A percentile compares a stretch with the other conserved stretches of the same genome.
These are phyloP conservation scores for Apodemia hepburni DNA, from an alignment of 2,888 invertebrate genomes.

Conservation along the genomic window DNA sequence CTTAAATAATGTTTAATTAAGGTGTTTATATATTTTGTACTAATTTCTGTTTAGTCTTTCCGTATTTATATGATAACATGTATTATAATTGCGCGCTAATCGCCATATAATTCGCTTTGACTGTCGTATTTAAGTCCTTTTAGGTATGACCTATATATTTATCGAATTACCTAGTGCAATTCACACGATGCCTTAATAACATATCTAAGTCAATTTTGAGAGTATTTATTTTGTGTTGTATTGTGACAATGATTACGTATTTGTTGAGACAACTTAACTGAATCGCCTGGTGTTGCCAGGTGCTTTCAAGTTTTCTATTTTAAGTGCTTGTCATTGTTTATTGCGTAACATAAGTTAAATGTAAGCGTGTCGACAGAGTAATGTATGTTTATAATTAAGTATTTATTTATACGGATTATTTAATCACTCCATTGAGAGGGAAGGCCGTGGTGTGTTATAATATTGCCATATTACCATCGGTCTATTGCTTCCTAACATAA, in stretches of 20 bases:
- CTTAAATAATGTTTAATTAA: slow-evolving; percentile 54
- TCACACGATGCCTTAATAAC: slow-evolving; percentile 80
- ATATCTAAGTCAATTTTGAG: slow-evolving; percentile 78
- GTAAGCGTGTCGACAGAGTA: slow-evolving; percentile 69
- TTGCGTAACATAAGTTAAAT: slow-evolving; percentile 60
- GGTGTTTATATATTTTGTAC: slow-evolving; percentile 75
- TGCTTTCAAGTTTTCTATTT: slow-evolving; percentile 39
- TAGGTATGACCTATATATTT: slow-evolving; percentile 48
- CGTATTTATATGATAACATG: slow-evolving; percentile 41
- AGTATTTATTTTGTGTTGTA: slow-evolving; percentile 54
- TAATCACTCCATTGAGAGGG: slow-evolving; percentile 15
- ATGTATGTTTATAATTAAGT: slow-evolving; percentile 66
- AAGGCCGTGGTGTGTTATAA: slow-evolving; percentile 34
- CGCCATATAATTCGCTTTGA: slow-evolving; percentile 74
- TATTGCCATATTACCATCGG: slow-evolving; percentile 53
- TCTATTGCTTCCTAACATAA: slow-evolving; percentile 60
- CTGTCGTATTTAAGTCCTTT: slow-evolving; percentile 70
- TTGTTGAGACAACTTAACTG: slow-evolving; percentile 16
- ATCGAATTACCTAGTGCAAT: slow-evolving; percentile 74
- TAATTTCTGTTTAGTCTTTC: slow-evolving; percentile 45
- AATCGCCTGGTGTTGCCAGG: slow-evolving; percentile 43
- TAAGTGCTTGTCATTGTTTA: slow-evolving; percentile 61
- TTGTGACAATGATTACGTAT: slow-evolving; percentile 25
- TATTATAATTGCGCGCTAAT: slow-evolving; percentile 49
- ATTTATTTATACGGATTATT: slow-evolving; percentile 51